Conservation (phyloP, 2,113 vertebrate species). For the Etia nguti region DNA sequence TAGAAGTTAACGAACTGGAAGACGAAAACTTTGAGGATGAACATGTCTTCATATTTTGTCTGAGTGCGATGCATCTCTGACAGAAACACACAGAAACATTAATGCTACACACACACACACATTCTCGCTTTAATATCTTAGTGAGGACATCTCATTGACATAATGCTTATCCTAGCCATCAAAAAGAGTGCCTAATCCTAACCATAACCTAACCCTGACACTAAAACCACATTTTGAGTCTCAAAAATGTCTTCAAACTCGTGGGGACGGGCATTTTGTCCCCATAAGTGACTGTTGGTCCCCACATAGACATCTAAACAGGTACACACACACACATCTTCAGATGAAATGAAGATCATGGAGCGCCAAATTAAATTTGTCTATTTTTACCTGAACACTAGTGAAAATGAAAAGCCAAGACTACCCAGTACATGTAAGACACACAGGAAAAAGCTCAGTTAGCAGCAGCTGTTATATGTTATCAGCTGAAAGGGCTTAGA, state of each 20-base stretch:
- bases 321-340: neutral
- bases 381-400: neutral
- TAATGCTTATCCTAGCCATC: neutral
- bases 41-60: conserved; percentile 77
- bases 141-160: neutral
- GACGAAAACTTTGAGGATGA: conserved; percentile 81
- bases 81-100: neutral
- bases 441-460: neutral
- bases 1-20: conserved; percentile 84
- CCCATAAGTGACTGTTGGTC: neutral
- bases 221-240: neutral
- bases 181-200: neutral
- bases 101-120: neutral
- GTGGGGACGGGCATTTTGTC: neutral
- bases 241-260: neutral
- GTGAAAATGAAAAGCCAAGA: neutral
- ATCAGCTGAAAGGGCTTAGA: neutral
- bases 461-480: neutral
- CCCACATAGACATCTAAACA: neutral
- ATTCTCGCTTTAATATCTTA: neutral
- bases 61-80: conserved; percentile 83
- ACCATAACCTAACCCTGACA: neutral
- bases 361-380: neutral
- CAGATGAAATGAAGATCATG: neutral
- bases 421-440: neutral